phyloP scores from a whole-genome alignment of 37 sponge, comb jelly and placozoan species.

The Theonella swinhoei region DNA sequence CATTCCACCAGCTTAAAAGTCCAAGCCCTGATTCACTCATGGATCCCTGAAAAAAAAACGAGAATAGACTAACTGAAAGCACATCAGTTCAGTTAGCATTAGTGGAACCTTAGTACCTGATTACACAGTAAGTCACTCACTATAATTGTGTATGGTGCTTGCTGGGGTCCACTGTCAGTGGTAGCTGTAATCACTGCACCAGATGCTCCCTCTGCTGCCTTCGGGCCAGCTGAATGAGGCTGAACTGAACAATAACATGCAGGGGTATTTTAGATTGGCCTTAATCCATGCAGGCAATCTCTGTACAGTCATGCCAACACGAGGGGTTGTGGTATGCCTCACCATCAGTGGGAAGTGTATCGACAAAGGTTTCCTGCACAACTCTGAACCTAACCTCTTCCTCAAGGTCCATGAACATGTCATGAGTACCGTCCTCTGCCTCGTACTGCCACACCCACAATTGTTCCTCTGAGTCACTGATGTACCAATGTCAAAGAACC shows the following conservation, averaged over 20 bases:
- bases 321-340: no score
- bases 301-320: no score
- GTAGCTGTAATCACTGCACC: constrained; percentile 1
- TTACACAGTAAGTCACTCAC: no score
- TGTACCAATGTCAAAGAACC: background rate
- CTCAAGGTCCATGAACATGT: constrained; percentile 92
- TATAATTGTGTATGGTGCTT: constrained; percentile 26
- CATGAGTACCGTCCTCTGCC: constrained; percentile 80
- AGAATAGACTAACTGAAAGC: background rate
- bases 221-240: constrained; percentile 2
- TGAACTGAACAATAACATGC: constrained; percentile 7
- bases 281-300: no score
- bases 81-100: background rate
- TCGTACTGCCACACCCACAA: constrained; percentile 97
- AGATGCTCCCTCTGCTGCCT: background rate
- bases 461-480: constrained; percentile 87
- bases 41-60: constrained; percentile 63
- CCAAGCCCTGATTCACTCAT: constrained; percentile 93
- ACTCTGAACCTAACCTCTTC: constrained; percentile 94
- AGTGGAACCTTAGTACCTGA: no score
- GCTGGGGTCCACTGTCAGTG: background rate
- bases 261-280: no score
- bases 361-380: constrained; percentile 80
- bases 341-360: constrained; percentile 66
- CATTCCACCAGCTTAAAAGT: constrained; percentile 90